Base-by-base conservation (phyloP, 2,888 invertebrate species). In the Tetheella fluctuosa region DNA sequence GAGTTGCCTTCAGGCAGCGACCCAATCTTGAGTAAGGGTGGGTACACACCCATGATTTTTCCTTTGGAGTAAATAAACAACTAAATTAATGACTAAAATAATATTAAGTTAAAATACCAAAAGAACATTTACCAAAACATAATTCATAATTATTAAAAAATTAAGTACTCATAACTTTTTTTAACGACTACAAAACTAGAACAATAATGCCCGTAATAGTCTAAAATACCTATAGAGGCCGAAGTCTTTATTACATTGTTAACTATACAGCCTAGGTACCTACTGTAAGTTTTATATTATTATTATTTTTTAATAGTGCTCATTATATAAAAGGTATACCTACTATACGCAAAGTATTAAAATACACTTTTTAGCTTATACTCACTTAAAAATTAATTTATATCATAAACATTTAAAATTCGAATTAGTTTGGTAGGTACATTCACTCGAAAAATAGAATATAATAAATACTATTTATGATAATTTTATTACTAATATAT, bases 1-100 rank as follows among this genome's bases (percentile, higher is more conserved):
- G 48, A 48, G 48, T 10, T 48, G 48, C 48, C 48, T 48, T 20
- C 48, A 48, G 48, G 48, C 48, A 20, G 7, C 20, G 48, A 48
- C 48, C 48, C 2, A n/a, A 48, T 10, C 17, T 42, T 42, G n/a
- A 8, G 48, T 48, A 48, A 48, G 48, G 48, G 7, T 17, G 42
- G 1, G 10, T 42, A 17, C 42, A 6, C 42, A n/a, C n/a, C n/a
- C n/a, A n/a, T n/a, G n/a, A n/a, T n/a, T n/a, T 34, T 8, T 8
- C 4, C 10, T 34, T 17, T n/a, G 6, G 2, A 1, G 7, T 10
- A 1, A 34, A 34, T 7, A 13, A 34, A 34, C 13, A 34, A 13
- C 34, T 2, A 12, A 13, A 34, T 34, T 34, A 34, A 13, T 3
- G 2, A 7, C 34, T 34, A 34, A 2, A 13, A 3, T 6, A 13